A percentile compares a stretch with the other conserved stretches of the same genome.
These are phyloP conservation scores for Silurus lanzhouensis DNA, from an alignment of 2,797 vertebrate genomes.

Conservation along the genomic window DNA sequence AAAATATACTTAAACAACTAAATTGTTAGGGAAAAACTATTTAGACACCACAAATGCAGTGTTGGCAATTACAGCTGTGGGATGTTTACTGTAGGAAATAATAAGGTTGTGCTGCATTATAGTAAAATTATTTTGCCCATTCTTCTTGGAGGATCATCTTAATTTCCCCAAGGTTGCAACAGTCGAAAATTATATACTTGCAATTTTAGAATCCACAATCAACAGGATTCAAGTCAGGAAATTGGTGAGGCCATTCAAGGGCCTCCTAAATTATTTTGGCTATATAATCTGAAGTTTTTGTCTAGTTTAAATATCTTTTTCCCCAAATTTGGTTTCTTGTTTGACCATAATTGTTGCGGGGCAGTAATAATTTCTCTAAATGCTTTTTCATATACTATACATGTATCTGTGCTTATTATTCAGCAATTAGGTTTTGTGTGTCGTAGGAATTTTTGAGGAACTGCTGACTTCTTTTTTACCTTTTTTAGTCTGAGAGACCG, in stretches of 20 bases:
- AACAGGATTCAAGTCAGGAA: not conserved
- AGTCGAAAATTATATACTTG: not conserved
- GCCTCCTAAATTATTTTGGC: not conserved
- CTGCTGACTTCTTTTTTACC: not conserved
- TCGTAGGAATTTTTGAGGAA: not conserved
- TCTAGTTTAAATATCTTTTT: not conserved
- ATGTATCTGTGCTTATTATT: not conserved
- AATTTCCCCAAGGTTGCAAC: not conserved
- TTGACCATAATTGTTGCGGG: not conserved
- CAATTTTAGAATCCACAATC: not conserved
- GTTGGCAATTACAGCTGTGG: not conserved
- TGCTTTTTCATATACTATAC: not conserved
- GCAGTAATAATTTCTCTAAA: not conserved
- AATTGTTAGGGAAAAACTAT: not conserved
- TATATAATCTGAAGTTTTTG: not conserved
- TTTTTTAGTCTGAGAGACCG: not conserved
- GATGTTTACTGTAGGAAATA: not conserved
- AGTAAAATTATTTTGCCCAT: not conserved
- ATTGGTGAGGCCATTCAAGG: not conserved
- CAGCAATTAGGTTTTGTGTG: not conserved
- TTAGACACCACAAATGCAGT: not conserved
- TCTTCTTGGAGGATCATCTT: not conserved
- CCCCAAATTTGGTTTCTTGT: not conserved
- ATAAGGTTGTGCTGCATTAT: not conserved
- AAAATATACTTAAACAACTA: not conserved